Conservation (phyloP, 2,797 vertebrate genomes). For the Ptychadena robeensis region DNA sequence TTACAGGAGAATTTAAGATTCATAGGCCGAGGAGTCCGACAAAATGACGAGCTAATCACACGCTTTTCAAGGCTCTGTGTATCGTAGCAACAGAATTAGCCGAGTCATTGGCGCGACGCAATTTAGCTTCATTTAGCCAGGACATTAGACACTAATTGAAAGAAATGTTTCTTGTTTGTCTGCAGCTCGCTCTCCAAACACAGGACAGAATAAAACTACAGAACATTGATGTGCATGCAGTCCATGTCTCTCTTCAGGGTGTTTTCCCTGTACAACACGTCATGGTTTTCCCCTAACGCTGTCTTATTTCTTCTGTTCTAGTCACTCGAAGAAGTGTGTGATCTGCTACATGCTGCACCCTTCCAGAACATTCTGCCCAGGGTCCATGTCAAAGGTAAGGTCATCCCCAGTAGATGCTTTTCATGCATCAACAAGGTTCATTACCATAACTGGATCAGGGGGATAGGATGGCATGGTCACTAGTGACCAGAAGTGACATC, state of each 20-base stretch:
- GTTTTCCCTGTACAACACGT: not conserved
- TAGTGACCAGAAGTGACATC: not conserved
- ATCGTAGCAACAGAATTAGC: slow-evolving; percentile 53
- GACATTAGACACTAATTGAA: slow-evolving; percentile 47
- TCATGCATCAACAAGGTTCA: no score
- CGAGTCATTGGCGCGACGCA: slow-evolving; percentile 31
- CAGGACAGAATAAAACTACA: slow-evolving; percentile 1
- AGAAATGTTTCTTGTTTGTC: slow-evolving; percentile 19
- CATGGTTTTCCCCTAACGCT: not conserved
- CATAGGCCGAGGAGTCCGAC: slow-evolving; percentile 14
- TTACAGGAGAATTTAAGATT: slow-evolving; percentile 40
- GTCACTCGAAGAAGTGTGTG: slow-evolving; percentile 97
- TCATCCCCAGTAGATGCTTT: not conserved
- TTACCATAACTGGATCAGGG: no score
- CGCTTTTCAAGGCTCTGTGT: slow-evolving; percentile 36
- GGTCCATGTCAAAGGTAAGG: slow-evolving; percentile 94
- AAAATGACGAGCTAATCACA: slow-evolving; percentile 42
- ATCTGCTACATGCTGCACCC: slow-evolving; percentile 92
- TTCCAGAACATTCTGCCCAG: slow-evolving; percentile 98
- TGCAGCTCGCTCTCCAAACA: not conserved
- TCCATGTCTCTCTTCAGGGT: not conserved
- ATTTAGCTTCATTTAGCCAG: slow-evolving; percentile 40
- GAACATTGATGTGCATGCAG: not conserved
- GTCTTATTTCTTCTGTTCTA: slow-evolving; percentile 64
- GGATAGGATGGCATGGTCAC: not conserved